Percentiles rank a stretch among this genome's conserved stretches.
phyloP scores from a whole-genome alignment of 2,113 vertebrate genomes.

The Petrocephalus zakoni region DNA sequence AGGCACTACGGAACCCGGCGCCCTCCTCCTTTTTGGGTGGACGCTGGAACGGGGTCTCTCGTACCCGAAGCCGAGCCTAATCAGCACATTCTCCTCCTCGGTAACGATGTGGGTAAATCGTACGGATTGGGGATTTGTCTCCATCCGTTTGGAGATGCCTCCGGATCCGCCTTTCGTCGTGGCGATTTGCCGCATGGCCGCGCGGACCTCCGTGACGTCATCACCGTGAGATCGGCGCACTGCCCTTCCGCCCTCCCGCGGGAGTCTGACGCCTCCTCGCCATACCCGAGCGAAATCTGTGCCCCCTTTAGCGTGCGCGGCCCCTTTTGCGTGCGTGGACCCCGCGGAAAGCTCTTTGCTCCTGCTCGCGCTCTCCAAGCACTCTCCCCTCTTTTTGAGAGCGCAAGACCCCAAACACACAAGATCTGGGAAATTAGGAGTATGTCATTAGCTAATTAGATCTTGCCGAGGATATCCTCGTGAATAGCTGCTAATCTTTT shows the following conservation, averaged over 20 bases:
- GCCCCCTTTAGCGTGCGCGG: background rate
- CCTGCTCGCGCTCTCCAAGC: background rate
- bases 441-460: constrained; percentile 18
- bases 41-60: background rate
- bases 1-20: background rate
- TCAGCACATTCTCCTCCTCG: background rate
- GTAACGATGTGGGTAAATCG: background rate
- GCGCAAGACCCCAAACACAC: background rate
- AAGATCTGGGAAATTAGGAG: constrained; percentile 16
- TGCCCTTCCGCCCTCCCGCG: background rate
- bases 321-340: background rate
- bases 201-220: background rate
- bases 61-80: too few species aligned
- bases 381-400: background rate
- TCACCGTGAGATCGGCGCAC: background rate
- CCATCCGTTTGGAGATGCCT: background rate
- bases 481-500: constrained; percentile 51
- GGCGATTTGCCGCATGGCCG: background rate
- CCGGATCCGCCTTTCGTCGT: background rate
- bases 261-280: background rate
- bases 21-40: background rate
- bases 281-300: background rate
- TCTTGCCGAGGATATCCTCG: constrained; percentile 35
- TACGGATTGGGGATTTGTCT: background rate
- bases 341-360: background rate